Base-by-base conservation (phyloP, 1,140 invertebrate genomes). In the Hestina assimilis region DNA sequence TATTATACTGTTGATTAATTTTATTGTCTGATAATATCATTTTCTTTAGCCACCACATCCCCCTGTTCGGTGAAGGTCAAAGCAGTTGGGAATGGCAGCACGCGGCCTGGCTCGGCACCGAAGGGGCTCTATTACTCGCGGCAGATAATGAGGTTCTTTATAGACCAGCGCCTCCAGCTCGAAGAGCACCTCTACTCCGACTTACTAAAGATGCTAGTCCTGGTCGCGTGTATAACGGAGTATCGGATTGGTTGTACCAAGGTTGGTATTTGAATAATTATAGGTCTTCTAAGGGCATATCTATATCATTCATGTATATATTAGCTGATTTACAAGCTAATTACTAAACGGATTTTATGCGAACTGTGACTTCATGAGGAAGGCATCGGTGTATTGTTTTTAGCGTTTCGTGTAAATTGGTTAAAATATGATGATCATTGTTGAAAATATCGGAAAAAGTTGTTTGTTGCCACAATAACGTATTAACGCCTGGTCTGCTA, bases 231-330 rank as follows among this genome's bases (percentile, higher is more conserved):
- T 98, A 95, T 89, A 98, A 98, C 86, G 97, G 96, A 15, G 92
- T 98, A 15, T 95, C 96, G 0, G 96, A 98, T 85, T 98, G 96
- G 96, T 83, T 98, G 1, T 98, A 98, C 88, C 96, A 97, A 92
- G 95, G 95, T 96, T 35, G n/a, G 51, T 42, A 19, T 41, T 24
- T 21, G n/a, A n/a, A n/a, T n/a, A n/a, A n/a, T n/a, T n/a, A n/a
- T n/a, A n/a, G n/a, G n/a, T n/a, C n/a, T n/a, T n/a, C n/a, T n/a
- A n/a, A n/a, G n/a, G n/a, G n/a, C n/a, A n/a, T n/a, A n/a, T n/a
- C n/a, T n/a, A n/a, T n/a, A n/a, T n/a, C n/a, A n/a, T n/a, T n/a
- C n/a, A n/a, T n/a, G n/a, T n/a, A n/a, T n/a, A n/a, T n/a, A n/a
- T n/a, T n/a, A n/a, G n/a, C n/a, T n/a, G n/a, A n/a, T n/a, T n/a